Base-by-base conservation (phyloP, 1,140 invertebrate species). In the Maconellicoccus hirsutus region DNA sequence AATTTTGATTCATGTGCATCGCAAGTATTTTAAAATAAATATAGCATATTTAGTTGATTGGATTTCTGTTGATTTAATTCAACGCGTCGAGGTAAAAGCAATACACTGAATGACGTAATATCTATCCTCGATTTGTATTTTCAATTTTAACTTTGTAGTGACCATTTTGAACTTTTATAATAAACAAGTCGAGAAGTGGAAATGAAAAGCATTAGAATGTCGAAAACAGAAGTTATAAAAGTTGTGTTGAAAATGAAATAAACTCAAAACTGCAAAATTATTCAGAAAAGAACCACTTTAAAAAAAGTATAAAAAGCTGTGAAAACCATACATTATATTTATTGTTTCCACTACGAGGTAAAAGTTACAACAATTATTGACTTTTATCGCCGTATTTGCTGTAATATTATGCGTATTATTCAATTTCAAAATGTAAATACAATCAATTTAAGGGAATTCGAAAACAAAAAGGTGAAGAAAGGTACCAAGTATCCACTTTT, bases 251-350 rank as follows among this genome's bases (percentile, higher is more conserved):
- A 25, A 25, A 66, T 66, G 22, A 66, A 26, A 66, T 66, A 66
- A 66, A n/a, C n/a, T n/a, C n/a, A n/a, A n/a, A n/a, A 66, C 25
- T 22, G 61, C 61, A 25, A 66, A 66, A 66, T 66, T 66, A 66
- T 66, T 66, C 61, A 66, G 21, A 19, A 25, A 25, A 66, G 10
- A 66, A 66, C 33, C n/a, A 14, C 59, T 8, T 61, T 22, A 12
- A 26, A 25, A 25, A 66, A 66, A 66, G 25, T 23, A 66, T 23
- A 10, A 66, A 66, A 66, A 4, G 25, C 61, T 23, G 21, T 16
- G 16, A 66, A 66, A 22, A 23, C 61, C 22, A 66, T 25, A 66
- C 4, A 66, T 25, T 16, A 23, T 66, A 23, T 22, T 66, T 66
- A 4, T 52, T 52, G 42, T 52, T 52, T 52, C 6, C 16, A 52